Conservation (phyloP, 2,888 invertebrate genomes). For the Oscheius sp. region DNA sequence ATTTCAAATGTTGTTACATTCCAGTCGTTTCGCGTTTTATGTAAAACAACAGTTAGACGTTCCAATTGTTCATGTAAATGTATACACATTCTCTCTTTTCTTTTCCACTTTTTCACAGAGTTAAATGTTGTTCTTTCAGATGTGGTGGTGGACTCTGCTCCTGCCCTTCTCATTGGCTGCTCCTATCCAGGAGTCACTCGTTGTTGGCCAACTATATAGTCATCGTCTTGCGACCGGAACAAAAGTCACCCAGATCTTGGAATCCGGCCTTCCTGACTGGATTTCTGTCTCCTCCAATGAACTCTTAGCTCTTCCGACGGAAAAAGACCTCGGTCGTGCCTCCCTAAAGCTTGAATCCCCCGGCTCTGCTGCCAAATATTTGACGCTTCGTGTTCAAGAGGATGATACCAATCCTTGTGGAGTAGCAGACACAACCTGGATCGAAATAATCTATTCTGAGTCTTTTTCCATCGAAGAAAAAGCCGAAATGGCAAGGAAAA, state of each 20-base stretch:
- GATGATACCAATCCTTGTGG: constrained; percentile 45
- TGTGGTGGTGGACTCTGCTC: constrained; percentile 16
- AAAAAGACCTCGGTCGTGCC: constrained; percentile 77
- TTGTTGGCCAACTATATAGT: constrained; percentile 35
- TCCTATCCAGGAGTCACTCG: constrained; percentile 31
- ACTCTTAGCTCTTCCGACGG: constrained; percentile 55
- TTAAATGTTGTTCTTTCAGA: constrained; percentile 5
- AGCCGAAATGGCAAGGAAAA: constrained; percentile 30
- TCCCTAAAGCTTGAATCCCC: constrained; percentile 71
- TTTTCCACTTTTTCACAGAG: constrained; percentile 17
- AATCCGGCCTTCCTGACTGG: constrained; percentile 69
- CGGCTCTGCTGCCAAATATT: background rate
- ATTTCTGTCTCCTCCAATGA: constrained; percentile 46
- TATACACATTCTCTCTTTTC: background rate
- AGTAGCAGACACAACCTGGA: constrained; percentile 46
- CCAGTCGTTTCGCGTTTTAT: no score
- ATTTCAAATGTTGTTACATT: no score
- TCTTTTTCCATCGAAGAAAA: constrained; percentile 34
- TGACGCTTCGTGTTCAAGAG: constrained; percentile 35
- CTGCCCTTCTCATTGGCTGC: constrained; percentile 20
- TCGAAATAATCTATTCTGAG: constrained; percentile 43
- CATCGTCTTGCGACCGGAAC: background rate
- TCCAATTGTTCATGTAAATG: no score
- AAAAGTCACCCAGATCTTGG: constrained; percentile 28
- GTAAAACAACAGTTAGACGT: no score